Evolutionary conservation across 2,797 vertebrate genomes (phyloP).

Genomic region (Hapalemur alaotrensis): DNA sequence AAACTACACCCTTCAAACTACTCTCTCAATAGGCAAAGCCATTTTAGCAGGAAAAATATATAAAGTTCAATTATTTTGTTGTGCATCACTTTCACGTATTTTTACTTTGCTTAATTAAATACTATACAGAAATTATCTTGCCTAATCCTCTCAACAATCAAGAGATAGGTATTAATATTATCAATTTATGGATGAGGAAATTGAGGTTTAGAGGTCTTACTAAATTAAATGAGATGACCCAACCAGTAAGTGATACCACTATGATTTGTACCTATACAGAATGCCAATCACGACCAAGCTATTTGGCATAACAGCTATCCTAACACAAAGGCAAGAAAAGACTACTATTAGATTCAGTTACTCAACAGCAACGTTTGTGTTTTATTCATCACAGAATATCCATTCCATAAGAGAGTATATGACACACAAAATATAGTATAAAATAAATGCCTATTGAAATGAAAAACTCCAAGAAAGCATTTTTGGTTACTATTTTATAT

Average conservation of each 20-base stretch:
- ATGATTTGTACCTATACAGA: not conserved
- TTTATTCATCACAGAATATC: not conserved
- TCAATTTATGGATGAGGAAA: constrained; percentile 49
- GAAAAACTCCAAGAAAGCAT: constrained; percentile 1
- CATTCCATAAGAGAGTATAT: not conserved
- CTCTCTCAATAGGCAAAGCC: constrained; percentile 12
- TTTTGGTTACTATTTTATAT: not conserved
- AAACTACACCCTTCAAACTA: constrained; percentile 23
- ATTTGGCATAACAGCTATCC: not conserved
- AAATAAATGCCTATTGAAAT: constrained; percentile 4
- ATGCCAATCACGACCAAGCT: not conserved
- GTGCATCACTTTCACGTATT: not conserved
- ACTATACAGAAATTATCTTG: not conserved
- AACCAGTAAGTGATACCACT: not conserved
- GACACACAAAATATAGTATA: not conserved
- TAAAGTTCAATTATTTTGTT: constrained; percentile 25
- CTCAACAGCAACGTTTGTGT: not conserved
- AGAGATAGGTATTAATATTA: not conserved
- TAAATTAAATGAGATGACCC: constrained; percentile 25
- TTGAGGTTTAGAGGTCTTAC: not conserved
- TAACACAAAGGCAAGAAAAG: constrained; percentile 38
- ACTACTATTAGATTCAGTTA: not conserved
- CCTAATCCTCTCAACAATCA: constrained; percentile 12
- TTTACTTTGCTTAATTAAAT: constrained; percentile 42
- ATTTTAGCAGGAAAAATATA: not conserved